phyloP scores from a whole-genome alignment of 2,888 invertebrate genomes.

The Cephus rjabovi region DNA sequence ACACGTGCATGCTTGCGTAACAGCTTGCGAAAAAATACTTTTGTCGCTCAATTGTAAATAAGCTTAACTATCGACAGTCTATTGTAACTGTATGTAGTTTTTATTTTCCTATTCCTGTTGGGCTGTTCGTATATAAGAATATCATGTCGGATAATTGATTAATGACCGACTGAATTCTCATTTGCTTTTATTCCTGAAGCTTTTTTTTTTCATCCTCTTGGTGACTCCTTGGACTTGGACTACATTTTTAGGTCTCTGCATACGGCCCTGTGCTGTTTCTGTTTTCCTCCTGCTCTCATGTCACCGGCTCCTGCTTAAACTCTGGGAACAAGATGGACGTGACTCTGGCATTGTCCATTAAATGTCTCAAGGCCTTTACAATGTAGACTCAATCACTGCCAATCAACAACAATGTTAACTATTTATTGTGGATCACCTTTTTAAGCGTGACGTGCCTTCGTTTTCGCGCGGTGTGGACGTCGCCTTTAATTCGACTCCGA shows the following conservation, averaged over 20 bases:
- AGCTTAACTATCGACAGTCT: not conserved
- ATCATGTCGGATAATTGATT: not conserved
- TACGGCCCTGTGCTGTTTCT: constrained; percentile 27
- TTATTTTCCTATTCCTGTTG: too few relatives aligned
- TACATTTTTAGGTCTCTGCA: not conserved
- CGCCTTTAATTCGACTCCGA: not conserved
- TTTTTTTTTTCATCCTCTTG: not conserved
- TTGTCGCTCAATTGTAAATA: not conserved
- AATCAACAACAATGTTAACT: constrained; percentile 52
- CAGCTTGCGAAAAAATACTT: not conserved
- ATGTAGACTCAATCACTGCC: constrained; percentile 57
- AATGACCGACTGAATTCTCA: not conserved
- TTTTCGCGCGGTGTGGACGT: not conserved
- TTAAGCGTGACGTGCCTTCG: constrained; percentile 6
- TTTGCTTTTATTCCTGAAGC: not conserved
- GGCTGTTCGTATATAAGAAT: not conserved
- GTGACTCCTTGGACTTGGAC: not conserved
- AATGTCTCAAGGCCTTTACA: constrained; percentile 56
- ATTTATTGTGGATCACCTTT: constrained; percentile 39
- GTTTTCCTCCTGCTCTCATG: constrained; percentile 27
- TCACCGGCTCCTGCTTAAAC: constrained; percentile 5
- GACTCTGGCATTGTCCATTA: constrained; percentile 3
- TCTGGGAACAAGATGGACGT: not conserved
- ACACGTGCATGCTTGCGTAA: not conserved
- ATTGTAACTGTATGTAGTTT: not conserved